Conservation (phyloP, 2,797 vertebrate genomes). For the Rhincodon typus region DNA sequence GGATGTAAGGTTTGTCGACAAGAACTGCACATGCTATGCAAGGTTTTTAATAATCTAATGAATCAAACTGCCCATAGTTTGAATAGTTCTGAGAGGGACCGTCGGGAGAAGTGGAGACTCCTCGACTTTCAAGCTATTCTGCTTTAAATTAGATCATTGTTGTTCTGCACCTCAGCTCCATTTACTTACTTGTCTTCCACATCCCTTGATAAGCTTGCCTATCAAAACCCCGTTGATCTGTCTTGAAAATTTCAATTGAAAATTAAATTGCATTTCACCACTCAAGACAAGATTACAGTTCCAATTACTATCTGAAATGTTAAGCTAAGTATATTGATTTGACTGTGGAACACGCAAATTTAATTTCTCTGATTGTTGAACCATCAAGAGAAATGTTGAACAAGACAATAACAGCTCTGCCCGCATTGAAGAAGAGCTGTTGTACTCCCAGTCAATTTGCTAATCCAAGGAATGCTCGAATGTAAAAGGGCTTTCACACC, state of each 20-base stretch:
- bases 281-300: conserved; percentile 28
- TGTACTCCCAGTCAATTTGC: not conserved
- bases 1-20: not conserved
- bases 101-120: not conserved
- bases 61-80: not conserved
- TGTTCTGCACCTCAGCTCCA: not conserved
- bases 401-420: conserved; percentile 1
- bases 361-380: conserved; percentile 33
- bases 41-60: not conserved
- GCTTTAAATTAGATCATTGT: not conserved
- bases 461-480: not conserved
- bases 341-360: conserved; percentile 27
- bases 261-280: conserved; percentile 32
- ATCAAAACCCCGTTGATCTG: not conserved
- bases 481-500: not conserved
- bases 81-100: not conserved
- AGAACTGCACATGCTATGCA: no score
- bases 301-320: conserved; percentile 20
- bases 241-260: conserved; percentile 32
- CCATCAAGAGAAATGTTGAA: conserved; percentile 31
- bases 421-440: not conserved
- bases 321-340: conserved; percentile 27
- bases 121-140: not conserved
- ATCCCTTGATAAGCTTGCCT: not conserved
- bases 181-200: not conserved